phyloP scores from a whole-genome alignment of 1,140 invertebrate species.

The Episyrphus balteatus region DNA sequence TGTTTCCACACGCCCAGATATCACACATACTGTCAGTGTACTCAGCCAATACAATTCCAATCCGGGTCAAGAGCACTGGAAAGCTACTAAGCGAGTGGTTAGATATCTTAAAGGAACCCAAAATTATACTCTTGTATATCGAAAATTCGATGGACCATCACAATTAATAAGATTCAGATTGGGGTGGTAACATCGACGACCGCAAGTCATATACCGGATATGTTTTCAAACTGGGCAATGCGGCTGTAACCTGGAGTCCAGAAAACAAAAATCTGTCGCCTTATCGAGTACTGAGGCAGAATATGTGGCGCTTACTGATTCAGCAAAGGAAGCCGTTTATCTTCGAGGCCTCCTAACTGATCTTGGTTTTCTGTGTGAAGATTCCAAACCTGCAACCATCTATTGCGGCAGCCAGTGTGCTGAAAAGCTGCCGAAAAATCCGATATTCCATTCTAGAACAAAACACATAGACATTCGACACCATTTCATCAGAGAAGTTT shows the following conservation, averaged over 20 bases:
- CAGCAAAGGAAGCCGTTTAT: constrained; percentile 33
- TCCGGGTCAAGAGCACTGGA: constrained; percentile 15
- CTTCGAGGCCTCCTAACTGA: constrained; percentile 21
- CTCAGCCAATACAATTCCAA: too few species aligned
- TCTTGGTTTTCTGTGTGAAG: constrained; percentile 9
- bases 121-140: not conserved
- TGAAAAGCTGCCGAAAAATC: not conserved
- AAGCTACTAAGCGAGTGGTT: constrained; percentile 6
- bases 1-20: too few species aligned
- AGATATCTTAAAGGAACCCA: too few species aligned
- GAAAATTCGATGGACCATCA: not conserved
- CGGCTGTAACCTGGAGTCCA: constrained; percentile 31
- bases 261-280: constrained; percentile 37
- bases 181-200: not conserved
- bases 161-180: constrained; percentile 7
- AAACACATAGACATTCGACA: constrained; percentile 9
- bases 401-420: constrained; percentile 9
- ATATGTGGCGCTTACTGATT: constrained; percentile 36
- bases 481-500: constrained; percentile 7
- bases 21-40: too few species aligned
- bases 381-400: not conserved
- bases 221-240: constrained; percentile 16
- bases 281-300: constrained; percentile 40
- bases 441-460: too few species aligned
- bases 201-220: constrained; percentile 9